Evolutionary conservation across 1,140 invertebrate genomes (phyloP), one percentile per base, ranked within the genome.

Genomic region (Neuroterus valhalla): DNA sequence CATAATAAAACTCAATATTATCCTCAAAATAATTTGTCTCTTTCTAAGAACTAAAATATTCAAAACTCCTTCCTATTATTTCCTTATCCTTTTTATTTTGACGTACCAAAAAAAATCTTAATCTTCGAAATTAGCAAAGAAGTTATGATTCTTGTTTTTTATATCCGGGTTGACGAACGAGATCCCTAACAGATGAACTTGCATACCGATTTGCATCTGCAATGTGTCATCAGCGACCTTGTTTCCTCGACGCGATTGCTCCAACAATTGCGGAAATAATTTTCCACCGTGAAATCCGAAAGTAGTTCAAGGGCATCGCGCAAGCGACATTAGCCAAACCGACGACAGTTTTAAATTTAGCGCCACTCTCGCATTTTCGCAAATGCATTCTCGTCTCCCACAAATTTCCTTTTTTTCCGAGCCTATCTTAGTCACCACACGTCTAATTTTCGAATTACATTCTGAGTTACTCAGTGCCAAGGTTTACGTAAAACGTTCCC

Each of bases 231-330:
- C 26, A 66, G 17, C 71, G 74, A 71, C 69, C 78, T 76, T 80
- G 75, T 50, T 52, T 66, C 15, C 71, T 72, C 46, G 66, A 48
- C 38, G 17, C 31, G 70, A 77, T 78, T 76, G 76, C 23, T 15
- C 26, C 50, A 71, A 55, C 50, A 38, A 76, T 81, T 68, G 82
- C 82, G 82, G 79, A 84, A 84, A 78, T 80, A 76, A 81, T 80
- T 79, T 84, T 80, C 77, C 50, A 45, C 19, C 26, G n/a, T 72
- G 44, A 15, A 55, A 70, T 73, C n/a, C 68, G 38, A 78, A 83
- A 79, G 80, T 83, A 80, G 82, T 80, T 83, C 80, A 83, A 83
- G 82, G 82, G 71, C 80, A 83, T 79, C 74, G 66, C 42, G 68
- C 70, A 77, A 23, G 26, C 55, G 55, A 62, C 55, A 62, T 62